Conservation (phyloP, 2,888 invertebrate genomes). For the Caenorhabditis sp. region DNA sequence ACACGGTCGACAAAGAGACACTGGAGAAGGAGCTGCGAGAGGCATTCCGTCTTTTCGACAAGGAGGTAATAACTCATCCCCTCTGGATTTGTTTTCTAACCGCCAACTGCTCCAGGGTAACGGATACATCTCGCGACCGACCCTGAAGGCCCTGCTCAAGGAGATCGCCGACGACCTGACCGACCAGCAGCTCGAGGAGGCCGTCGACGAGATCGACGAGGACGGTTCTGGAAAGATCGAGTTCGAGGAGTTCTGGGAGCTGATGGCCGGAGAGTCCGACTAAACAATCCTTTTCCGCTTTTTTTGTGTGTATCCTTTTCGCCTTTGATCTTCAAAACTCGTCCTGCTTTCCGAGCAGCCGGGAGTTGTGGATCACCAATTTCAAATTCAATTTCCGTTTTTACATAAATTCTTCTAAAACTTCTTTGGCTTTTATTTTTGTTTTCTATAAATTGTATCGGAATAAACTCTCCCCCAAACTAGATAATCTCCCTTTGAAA, state of each 20-base stretch:
- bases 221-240: conserved; percentile 79
- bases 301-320: conserved; percentile 1
- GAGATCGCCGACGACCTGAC: conserved; percentile 78
- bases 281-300: conserved; percentile 44
- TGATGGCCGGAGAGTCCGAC: conserved; percentile 78
- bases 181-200: conserved; percentile 77
- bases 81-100: background rate
- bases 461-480: background rate
- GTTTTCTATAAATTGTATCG: conserved; percentile 1
- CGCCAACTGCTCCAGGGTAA: conserved; percentile 80
- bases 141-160: conserved; percentile 77
- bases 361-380: conserved; percentile 15
- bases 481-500: background rate
- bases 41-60: conserved; percentile 98
- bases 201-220: conserved; percentile 79
- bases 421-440: background rate
- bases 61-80: conserved; percentile 82
- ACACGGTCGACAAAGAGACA: conserved; percentile 85
- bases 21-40: conserved; percentile 97
- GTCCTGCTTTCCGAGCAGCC: conserved; percentile 6
- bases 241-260: conserved; percentile 79
- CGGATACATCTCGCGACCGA: conserved; percentile 78
- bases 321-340: conserved; percentile 39
- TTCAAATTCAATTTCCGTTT: background rate
- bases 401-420: conserved; percentile 3